Evolutionary conservation across 1,140 invertebrate species (phyloP).

Genomic region (Zophobas atratus): DNA sequence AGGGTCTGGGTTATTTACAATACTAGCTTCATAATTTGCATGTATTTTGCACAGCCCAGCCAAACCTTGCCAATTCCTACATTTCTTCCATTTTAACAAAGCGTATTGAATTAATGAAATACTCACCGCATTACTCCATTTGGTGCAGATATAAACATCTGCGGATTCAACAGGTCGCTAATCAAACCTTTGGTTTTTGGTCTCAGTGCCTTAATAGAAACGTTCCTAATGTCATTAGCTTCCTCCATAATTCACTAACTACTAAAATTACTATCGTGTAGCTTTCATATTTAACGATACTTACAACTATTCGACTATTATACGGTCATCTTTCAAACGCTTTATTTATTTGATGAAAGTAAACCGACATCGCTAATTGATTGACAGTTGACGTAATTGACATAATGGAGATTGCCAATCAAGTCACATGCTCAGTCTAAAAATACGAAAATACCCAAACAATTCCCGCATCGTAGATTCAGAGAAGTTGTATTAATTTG

Average conservation of each 20-base stretch:
- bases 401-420: neutral
- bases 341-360: neutral
- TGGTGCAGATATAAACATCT: slow-evolving; percentile 73
- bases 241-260: slow-evolving; percentile 40
- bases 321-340: neutral
- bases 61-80: slow-evolving; percentile 80
- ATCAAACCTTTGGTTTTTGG: slow-evolving; percentile 68
- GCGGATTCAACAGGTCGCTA: slow-evolving; percentile 73
- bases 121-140: slow-evolving; percentile 72
- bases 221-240: slow-evolving; percentile 20
- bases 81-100: neutral
- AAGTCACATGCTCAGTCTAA: no score
- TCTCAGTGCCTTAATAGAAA: slow-evolving; percentile 67
- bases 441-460: no score
- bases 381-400: neutral
- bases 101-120: neutral
- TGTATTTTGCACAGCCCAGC: slow-evolving; percentile 71
- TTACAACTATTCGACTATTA: neutral
- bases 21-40: slow-evolving; percentile 68
- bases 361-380: neutral
- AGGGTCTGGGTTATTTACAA: slow-evolving; percentile 70
- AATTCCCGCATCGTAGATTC: no score
- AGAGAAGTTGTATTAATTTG: no score
- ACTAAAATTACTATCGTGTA: neutral
- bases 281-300: neutral